phyloP scores from a whole-genome alignment of 2,113 vertebrate genomes.

The Amphiprion ocellaris region DNA sequence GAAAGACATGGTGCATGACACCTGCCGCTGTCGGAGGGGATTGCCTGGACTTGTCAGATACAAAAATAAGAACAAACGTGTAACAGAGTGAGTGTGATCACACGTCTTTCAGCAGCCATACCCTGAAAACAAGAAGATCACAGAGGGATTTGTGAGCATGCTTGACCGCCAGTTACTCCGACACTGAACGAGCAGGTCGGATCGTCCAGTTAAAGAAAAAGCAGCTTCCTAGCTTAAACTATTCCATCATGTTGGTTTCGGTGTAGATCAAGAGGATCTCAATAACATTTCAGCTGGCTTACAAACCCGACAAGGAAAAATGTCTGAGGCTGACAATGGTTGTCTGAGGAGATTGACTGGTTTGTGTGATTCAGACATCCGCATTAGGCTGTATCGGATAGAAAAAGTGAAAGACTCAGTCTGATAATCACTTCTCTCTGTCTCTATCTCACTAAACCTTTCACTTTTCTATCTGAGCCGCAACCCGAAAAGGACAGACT shows the following conservation, averaged over 20 bases:
- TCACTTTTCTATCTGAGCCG: background rate
- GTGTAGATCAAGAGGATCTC: background rate
- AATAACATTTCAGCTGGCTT: slow-evolving; percentile 1
- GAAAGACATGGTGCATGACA: slow-evolving; percentile 14
- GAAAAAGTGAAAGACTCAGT: slow-evolving; percentile 10
- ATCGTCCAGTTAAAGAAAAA: background rate
- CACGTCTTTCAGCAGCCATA: slow-evolving; percentile 8
- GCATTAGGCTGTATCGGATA: slow-evolving; percentile 10
- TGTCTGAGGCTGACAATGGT: slow-evolving; percentile 19
- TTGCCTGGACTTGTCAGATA: slow-evolving; percentile 48
- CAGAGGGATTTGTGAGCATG: slow-evolving; percentile 12
- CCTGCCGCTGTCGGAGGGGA: slow-evolving; percentile 16
- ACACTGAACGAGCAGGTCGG: background rate
- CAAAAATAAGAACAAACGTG: slow-evolving; percentile 18
- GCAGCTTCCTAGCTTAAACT: background rate
- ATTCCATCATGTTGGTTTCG: background rate
- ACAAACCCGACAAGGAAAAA: background rate
- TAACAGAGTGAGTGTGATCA: slow-evolving; percentile 17
- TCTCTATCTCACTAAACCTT: slow-evolving; percentile 12
- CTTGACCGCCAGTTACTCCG: background rate
- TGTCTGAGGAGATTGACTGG: slow-evolving; percentile 21
- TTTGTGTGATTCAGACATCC: slow-evolving; percentile 35
- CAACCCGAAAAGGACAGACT: slow-evolving; percentile 18
- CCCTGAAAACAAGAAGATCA: slow-evolving; percentile 38
- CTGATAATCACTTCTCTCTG: slow-evolving; percentile 16